phyloP scores from a whole-genome alignment of 2,113 vertebrate genomes.

The Poeciliopsis turrubarensis region DNA sequence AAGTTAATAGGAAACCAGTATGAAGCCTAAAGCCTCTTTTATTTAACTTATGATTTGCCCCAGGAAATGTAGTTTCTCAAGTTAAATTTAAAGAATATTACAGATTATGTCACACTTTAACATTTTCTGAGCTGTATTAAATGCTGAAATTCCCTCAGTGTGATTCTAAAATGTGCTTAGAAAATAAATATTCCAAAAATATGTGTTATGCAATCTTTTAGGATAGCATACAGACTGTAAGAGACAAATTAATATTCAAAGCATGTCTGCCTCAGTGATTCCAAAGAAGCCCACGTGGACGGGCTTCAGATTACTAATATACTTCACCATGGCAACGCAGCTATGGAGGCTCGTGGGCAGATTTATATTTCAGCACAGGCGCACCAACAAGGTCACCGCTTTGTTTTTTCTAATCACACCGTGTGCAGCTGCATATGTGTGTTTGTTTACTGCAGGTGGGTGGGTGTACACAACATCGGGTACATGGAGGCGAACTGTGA shows the following conservation, averaged over 20 bases:
- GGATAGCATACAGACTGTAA: neutral
- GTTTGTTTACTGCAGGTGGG: slow-evolving; percentile 9
- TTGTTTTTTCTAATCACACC: slow-evolving; percentile 27
- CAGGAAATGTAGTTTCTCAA: neutral
- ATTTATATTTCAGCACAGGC: slow-evolving; percentile 32
- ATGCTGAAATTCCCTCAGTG: neutral
- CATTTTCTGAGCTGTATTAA: no score
- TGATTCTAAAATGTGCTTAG: neutral
- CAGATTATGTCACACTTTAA: no score
- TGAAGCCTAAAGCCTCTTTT: neutral
- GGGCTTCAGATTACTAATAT: slow-evolving; percentile 40
- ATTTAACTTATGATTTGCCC: neutral
- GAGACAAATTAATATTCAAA: slow-evolving; percentile 19
- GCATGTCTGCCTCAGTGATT: neutral
- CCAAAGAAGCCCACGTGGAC: slow-evolving; percentile 16
- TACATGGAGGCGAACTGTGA: slow-evolving; percentile 8
- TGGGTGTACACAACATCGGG: neutral
- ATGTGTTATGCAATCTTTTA: neutral
- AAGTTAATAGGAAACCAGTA: slow-evolving; percentile 44
- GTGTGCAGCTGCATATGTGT: slow-evolving; percentile 9
- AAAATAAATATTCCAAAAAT: neutral
- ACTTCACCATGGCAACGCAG: slow-evolving; percentile 39
- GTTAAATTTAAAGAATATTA: no score
- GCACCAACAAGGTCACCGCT: slow-evolving; percentile 49
- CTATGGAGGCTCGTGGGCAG: slow-evolving; percentile 7